These are phyloP conservation scores for Chloroceryle aenea DNA, from an alignment of 2,113 vertebrate species.

Conservation along the genomic window DNA sequence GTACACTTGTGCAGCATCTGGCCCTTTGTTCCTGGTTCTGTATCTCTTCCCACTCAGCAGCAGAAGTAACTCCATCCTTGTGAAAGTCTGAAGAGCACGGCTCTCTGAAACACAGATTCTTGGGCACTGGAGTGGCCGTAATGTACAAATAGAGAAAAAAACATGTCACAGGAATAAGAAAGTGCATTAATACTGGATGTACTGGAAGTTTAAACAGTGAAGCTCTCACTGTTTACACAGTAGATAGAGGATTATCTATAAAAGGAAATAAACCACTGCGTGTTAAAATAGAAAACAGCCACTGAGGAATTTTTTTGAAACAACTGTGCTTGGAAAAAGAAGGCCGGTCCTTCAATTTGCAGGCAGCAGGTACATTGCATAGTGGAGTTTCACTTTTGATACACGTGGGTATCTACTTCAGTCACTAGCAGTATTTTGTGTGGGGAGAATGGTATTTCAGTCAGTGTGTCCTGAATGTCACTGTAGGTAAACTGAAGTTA, in stretches of 20 bases:
- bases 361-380: neutral
- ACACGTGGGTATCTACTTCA: neutral
- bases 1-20: neutral
- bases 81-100: neutral
- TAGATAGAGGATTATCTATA: neutral
- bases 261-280: neutral
- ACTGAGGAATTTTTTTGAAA: neutral
- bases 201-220: neutral
- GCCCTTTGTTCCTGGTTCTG: neutral
- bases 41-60: accelerated
- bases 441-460: neutral
- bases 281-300: neutral
- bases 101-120: neutral
- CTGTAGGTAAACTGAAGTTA: neutral
- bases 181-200: neutral
- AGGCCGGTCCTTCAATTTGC: neutral
- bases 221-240: neutral
- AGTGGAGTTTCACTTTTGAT: neutral
- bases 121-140: neutral
- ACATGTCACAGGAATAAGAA: neutral
- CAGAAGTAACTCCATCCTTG: neutral
- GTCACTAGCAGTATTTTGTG: neutral
- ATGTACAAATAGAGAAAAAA: neutral
- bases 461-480: neutral
- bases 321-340: neutral